Evolutionary conservation across 1,140 invertebrate species (phyloP).

Genomic region (Brachionus rubens): DNA sequence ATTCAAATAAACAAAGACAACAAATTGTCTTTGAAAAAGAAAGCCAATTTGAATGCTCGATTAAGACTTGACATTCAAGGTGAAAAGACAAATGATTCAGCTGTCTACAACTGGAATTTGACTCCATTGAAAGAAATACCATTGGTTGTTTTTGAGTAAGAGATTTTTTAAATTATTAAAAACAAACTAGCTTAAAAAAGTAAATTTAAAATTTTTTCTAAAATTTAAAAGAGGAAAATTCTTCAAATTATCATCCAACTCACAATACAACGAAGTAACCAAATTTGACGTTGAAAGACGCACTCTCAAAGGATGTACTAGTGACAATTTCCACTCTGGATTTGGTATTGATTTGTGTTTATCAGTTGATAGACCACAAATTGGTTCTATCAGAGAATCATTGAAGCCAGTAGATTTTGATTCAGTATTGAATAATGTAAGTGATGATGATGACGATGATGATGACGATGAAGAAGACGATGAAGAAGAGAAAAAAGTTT

Average conservation of each 20-base stretch:
- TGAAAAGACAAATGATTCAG: neutral
- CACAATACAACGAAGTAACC: conserved; percentile 23
- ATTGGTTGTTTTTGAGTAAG: conserved; percentile 21
- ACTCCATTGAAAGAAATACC: conserved; percentile 23
- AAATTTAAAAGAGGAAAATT: conserved; percentile 36
- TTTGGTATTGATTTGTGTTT: conserved; percentile 27
- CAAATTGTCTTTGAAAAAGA: conserved; percentile 34
- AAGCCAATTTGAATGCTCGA: conserved; percentile 21
- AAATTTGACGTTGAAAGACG: conserved; percentile 9
- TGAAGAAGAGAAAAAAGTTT: neutral
- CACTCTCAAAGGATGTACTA: neutral
- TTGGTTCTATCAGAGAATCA: conserved; percentile 4
- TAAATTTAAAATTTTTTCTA: neutral
- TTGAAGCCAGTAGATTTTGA: conserved; percentile 28
- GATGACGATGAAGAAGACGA: conserved; percentile 19
- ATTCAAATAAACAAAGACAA: conserved; percentile 23
- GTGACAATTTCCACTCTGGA: conserved; percentile 4
- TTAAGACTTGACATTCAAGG: conserved; percentile 30
- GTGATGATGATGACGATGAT: conserved; percentile 32
- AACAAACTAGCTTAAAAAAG: no score
- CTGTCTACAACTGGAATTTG: conserved; percentile 26
- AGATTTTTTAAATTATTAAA: neutral
- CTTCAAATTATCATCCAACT: conserved; percentile 23
- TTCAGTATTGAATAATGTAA: neutral
- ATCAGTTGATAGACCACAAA: neutral